phyloP scores from a whole-genome alignment of 2,888 invertebrate species.

The Agonopterix alstromeriana region DNA sequence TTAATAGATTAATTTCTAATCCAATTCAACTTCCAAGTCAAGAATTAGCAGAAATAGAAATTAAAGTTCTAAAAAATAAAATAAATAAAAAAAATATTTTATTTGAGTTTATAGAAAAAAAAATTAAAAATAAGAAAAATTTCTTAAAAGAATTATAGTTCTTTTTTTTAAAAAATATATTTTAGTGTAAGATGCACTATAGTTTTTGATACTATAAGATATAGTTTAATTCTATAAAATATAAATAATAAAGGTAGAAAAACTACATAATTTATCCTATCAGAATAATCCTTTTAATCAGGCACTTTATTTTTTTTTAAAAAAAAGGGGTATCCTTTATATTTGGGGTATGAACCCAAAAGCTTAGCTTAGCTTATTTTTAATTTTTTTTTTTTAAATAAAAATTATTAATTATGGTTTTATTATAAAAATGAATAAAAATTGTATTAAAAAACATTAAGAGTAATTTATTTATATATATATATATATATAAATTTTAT shows the following conservation, averaged over 20 bases:
- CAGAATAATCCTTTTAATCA: constrained; percentile 65
- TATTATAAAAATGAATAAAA: constrained; percentile 11
- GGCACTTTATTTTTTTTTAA: constrained; percentile 69
- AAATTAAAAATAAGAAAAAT: constrained; percentile 74
- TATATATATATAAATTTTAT: constrained; percentile 16
- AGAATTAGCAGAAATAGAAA: constrained; percentile 52
- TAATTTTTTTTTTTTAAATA: constrained; percentile 35
- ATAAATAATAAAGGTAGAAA: constrained; percentile 70
- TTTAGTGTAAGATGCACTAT: constrained; percentile 79
- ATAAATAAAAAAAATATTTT: constrained; percentile 72
- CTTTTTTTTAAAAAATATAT: constrained; percentile 46
- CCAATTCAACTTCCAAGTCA: constrained; percentile 76
- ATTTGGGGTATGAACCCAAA: constrained; percentile 79
- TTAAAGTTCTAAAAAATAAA: constrained; percentile 66
- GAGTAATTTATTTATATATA: constrained; percentile 24
- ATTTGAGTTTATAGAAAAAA: constrained; percentile 58
- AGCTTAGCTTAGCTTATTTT: constrained; percentile 76
- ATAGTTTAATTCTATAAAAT: constrained; percentile 80
- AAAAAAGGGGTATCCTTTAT: constrained; percentile 61
- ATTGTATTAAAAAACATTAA: constrained; percentile 20
- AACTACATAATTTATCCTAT: constrained; percentile 58
- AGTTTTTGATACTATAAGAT: constrained; percentile 78
- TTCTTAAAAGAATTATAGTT: constrained; percentile 48
- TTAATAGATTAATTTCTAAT: constrained; percentile 79
- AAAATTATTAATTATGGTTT: constrained; percentile 27